Evolutionary conservation across 2,797 vertebrate species (phyloP), one percentile per base, ranked within the genome.

Genomic region (Galaxias olidus): DNA sequence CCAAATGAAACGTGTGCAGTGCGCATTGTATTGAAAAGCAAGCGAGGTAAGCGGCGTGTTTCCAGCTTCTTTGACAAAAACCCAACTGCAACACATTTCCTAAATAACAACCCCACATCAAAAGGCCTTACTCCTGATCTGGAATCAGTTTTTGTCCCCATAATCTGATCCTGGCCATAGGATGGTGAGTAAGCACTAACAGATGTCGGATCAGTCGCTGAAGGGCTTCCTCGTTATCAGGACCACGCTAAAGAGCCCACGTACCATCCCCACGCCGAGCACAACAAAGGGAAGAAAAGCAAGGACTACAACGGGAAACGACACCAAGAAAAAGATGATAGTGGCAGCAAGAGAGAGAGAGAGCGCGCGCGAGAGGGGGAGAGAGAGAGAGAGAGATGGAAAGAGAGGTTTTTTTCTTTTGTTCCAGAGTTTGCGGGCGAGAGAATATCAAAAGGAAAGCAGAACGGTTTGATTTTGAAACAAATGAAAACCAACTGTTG

Each of bases 401-500:
- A 46, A 7, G n/a, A 49, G 59, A 77, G 30, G 30, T 30, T 30
- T 30, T 30, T 30, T 30, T 30, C 6, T 30, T 3, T 30, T 30
- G 30, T 30, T 30, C 30, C 30, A 30, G 30, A 30, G 30, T 30
- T 41, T 14, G 51, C 9, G 43, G 42, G 59, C n/a, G 20, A 74
- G 46, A 63, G 78, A 54, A 81, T 72, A 77, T 86, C 50, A 87
- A 83, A 83, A 67, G 61, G 18, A 75, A 73, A 67, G 60, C 43
- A 69, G 44, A 68, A 66, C 72, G 63, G 43, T 42, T 69, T 72
- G 14, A 58, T 75, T 74, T 78, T 72, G 79, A 80, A 73, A 67
- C 46, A 66, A 78, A 84, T 82, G 59, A 65, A 75, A 63, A 87
- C 73, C 61, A 68, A 72, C 66, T 75, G 60, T 10, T 7, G 11